A percentile compares a stretch with the other conserved stretches of the same genome.
phyloP scores from a whole-genome alignment of 2,797 vertebrate species.

The Galagoides demidoff region DNA sequence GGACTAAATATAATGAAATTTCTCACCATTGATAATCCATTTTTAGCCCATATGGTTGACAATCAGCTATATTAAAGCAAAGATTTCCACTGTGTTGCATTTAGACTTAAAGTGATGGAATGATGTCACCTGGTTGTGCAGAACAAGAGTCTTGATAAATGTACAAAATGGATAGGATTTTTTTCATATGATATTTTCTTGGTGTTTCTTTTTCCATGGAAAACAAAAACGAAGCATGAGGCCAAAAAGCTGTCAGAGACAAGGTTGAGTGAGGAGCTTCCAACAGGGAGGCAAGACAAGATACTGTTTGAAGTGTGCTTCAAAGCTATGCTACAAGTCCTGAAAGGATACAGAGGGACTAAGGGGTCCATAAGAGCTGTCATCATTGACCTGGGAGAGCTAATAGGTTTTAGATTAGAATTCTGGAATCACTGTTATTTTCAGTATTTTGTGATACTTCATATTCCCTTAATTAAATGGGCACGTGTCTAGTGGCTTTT shows the following conservation, averaged over 20 bases:
- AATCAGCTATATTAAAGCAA: not conserved
- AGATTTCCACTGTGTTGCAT: not conserved
- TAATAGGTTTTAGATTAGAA: constrained; percentile 51
- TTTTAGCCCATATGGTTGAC: not conserved
- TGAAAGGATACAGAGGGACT: not conserved
- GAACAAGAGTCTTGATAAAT: not conserved
- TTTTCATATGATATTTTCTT: not conserved
- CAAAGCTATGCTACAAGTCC: not conserved
- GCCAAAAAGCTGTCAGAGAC: constrained; percentile 46
- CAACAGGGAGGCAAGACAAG: constrained; percentile 35
- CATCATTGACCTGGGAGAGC: constrained; percentile 30
- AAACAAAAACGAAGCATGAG: constrained; percentile 41
- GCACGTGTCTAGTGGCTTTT: constrained; percentile 19
- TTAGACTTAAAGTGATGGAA: not conserved
- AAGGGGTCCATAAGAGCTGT: constrained; percentile 18
- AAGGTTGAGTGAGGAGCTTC: constrained; percentile 49
- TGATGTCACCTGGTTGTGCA: not conserved
- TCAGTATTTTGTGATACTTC: constrained; percentile 36
- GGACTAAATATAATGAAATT: not conserved
- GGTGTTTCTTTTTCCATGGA: constrained; percentile 49
- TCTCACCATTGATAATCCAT: not conserved
- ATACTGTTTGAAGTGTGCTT: constrained; percentile 30
- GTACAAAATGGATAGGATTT: not conserved
- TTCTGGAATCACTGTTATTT: constrained; percentile 44
- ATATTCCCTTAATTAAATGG: constrained; percentile 43